A percentile compares a stretch with the other conserved stretches of the same genome.
These are phyloP conservation scores for Oreonectes daqikongensis DNA, from an alignment of 2,797 vertebrate genomes.

Conservation along the genomic window DNA sequence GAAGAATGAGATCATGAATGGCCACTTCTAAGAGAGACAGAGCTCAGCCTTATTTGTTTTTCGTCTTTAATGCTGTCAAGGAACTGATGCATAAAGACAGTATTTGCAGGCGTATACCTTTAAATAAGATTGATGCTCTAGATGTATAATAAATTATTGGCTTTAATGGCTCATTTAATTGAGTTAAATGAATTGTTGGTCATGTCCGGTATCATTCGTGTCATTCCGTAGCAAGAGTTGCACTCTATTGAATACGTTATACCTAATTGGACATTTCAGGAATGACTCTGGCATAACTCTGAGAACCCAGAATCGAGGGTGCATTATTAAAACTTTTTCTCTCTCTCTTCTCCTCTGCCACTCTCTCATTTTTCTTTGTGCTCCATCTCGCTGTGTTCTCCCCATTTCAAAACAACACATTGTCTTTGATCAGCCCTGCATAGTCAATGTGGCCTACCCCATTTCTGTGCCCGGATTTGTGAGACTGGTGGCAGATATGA, in stretches of 20 bases:
- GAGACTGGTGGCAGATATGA: conserved; percentile 36
- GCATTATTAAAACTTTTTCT: conserved; percentile 60
- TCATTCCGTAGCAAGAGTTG: neutral
- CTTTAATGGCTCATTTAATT: neutral
- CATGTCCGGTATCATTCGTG: neutral
- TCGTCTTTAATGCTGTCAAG: conserved; percentile 10
- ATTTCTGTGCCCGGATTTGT: conserved; percentile 20
- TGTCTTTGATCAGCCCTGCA: conserved; percentile 60
- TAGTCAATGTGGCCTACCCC: conserved; percentile 33
- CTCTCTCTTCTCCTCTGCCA: conserved; percentile 20
- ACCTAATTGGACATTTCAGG: conserved; percentile 57
- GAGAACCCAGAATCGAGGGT: conserved; percentile 46
- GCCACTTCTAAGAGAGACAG: conserved; percentile 19
- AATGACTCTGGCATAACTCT: conserved; percentile 52
- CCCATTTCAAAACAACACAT: conserved; percentile 54
- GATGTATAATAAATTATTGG: too few species aligned
- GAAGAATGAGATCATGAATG: conserved; percentile 6
- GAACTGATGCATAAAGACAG: neutral
- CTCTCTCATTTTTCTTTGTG: conserved; percentile 50
- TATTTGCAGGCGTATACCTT: neutral
- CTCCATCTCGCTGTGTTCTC: conserved; percentile 49
- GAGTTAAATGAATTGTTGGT: neutral
- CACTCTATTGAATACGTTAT: conserved; percentile 59
- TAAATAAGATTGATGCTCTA: neutral
- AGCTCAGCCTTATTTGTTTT: conserved; percentile 12